These are phyloP conservation scores for Dolichoris vasculosae DNA, from an alignment of 1,140 invertebrate genomes.

Conservation along the genomic window DNA sequence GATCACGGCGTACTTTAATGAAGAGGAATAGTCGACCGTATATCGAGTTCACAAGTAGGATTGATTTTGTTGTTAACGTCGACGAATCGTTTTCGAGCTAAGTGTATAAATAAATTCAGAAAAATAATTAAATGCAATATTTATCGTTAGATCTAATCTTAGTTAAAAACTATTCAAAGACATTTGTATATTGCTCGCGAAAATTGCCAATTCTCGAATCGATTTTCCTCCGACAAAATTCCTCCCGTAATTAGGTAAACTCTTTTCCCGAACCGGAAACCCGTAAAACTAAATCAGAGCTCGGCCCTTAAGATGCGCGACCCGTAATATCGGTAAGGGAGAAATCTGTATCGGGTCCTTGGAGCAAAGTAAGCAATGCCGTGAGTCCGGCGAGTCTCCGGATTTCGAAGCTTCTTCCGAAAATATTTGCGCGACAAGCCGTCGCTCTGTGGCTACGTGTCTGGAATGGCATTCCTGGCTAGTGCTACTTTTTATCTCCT, in stretches of 20 bases:
- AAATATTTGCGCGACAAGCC: slow-evolving; percentile 5
- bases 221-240: too few relatives aligned
- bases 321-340: not conserved
- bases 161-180: too few relatives aligned
- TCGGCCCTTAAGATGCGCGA: too few relatives aligned
- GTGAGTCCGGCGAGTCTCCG: not conserved
- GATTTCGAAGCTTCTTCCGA: slow-evolving; percentile 6
- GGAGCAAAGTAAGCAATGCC: not conserved
- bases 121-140: too few relatives aligned
- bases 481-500: not conserved
- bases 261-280: not conserved
- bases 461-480: not conserved
- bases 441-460: not conserved
- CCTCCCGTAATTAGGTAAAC: not conserved
- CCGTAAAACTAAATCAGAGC: not conserved
- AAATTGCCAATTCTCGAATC: too few relatives aligned
- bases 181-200: too few relatives aligned
- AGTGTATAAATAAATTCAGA: too few relatives aligned
- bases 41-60: not conserved
- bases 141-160: too few relatives aligned
- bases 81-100: not conserved
- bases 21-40: not conserved
- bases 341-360: not conserved
- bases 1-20: not conserved
- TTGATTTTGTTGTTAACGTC: not conserved